Conservation (phyloP, 2,888 invertebrate genomes). For the Mimumesa dahlbomi region DNA sequence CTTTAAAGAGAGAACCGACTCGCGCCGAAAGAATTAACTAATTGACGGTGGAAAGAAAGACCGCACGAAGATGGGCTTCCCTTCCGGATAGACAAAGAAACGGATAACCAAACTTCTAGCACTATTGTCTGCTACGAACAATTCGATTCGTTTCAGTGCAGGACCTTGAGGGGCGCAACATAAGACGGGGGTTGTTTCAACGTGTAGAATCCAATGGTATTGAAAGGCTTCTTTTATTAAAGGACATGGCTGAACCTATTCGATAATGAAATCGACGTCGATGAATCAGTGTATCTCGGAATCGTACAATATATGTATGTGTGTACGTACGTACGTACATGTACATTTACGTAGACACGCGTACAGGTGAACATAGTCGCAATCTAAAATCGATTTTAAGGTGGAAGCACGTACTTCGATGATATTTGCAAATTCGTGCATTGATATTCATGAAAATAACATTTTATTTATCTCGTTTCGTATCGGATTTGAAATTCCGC, state of each 20-base stretch:
- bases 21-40: slow-evolving; percentile 73
- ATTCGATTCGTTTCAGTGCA: slow-evolving; percentile 62
- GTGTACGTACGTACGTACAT: too few relatives aligned
- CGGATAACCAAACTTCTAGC: slow-evolving; percentile 59
- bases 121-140: slow-evolving; percentile 51
- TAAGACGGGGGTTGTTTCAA: slow-evolving; percentile 30
- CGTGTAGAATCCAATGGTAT: slow-evolving; percentile 26
- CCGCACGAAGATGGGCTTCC: slow-evolving; percentile 26
- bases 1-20: slow-evolving; percentile 42
- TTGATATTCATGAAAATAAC: too few relatives aligned
- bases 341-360: too few relatives aligned
- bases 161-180: slow-evolving; percentile 31
- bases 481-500: too few relatives aligned
- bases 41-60: slow-evolving; percentile 65
- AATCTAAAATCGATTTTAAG: too few relatives aligned
- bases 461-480: too few relatives aligned
- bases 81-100: slow-evolving; percentile 54
- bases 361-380: too few relatives aligned
- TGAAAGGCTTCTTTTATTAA: slow-evolving; percentile 18
- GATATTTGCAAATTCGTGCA: too few relatives aligned
- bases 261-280: not conserved
- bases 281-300: not conserved
- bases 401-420: too few relatives aligned
- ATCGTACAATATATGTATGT: too few relatives aligned
- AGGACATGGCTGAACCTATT: not conserved